Evolutionary conservation across 2,888 invertebrate species (phyloP).

Genomic region (Limenitis arthemis): DNA sequence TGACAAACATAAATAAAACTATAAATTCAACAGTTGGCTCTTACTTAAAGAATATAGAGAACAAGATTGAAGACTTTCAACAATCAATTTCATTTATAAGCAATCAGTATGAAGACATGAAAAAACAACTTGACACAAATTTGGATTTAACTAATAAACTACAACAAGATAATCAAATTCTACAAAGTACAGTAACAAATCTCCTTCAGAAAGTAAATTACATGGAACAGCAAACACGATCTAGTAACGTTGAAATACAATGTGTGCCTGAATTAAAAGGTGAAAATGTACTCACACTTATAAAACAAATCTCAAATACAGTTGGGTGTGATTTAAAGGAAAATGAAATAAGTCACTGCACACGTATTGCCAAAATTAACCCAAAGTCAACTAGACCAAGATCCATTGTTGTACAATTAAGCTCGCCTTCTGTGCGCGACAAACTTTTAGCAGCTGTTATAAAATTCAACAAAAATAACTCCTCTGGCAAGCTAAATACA

Average conservation of each 20-base stretch:
- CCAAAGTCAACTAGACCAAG: neutral
- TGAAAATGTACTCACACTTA: neutral
- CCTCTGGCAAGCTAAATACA: neutral
- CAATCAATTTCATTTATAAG: no score
- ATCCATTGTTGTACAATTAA: neutral
- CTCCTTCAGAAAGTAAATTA: neutral
- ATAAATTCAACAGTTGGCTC: no score
- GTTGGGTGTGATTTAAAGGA: neutral
- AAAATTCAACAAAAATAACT: neutral
- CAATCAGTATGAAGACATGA: no score
- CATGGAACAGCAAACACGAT: neutral
- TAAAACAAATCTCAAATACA: neutral
- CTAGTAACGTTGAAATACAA: neutral
- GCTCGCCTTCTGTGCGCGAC: neutral
- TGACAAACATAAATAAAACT: no score
- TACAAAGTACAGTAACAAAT: neutral
- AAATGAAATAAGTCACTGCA: neutral
- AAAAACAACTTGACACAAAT: no score
- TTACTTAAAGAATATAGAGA: no score
- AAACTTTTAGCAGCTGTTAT: neutral
- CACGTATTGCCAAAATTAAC: neutral
- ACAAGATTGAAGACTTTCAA: no score
- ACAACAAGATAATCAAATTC: neutral
- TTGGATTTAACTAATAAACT: no score
- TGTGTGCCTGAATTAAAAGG: neutral